Conservation (phyloP, 1,140 invertebrate species). For the Zelostemma sp. region DNA sequence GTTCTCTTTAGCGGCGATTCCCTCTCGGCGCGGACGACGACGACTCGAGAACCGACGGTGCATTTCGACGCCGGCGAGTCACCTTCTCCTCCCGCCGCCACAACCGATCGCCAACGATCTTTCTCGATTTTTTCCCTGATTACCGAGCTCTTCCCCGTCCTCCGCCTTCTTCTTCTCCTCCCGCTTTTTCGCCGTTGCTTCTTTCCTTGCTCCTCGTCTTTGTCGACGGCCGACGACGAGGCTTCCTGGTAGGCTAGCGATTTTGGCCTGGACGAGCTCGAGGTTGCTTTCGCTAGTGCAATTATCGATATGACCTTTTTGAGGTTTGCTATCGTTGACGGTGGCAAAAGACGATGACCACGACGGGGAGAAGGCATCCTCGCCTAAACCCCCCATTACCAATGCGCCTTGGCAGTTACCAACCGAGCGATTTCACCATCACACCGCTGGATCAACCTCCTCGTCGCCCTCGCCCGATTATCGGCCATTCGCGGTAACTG, state of each 20-base stretch:
- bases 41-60: slow-evolving; percentile 51
- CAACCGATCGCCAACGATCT: slow-evolving; percentile 24
- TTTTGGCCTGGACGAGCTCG: slow-evolving; percentile 10
- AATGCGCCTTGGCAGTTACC: slow-evolving; percentile 54
- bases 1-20: background rate
- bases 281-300: slow-evolving; percentile 1
- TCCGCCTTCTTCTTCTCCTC: slow-evolving; percentile 18
- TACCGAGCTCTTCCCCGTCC: slow-evolving; percentile 2
- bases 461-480: slow-evolving; percentile 32
- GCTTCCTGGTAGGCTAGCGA: slow-evolving; percentile 8
- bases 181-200: background rate
- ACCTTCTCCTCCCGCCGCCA: slow-evolving; percentile 55
- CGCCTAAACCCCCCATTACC: slow-evolving; percentile 69
- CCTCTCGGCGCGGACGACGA: slow-evolving; percentile 9
- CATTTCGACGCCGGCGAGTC: slow-evolving; percentile 64
- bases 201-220: slow-evolving; percentile 5
- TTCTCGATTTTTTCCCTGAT: slow-evolving; percentile 15
- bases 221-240: background rate
- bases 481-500: slow-evolving; percentile 50
- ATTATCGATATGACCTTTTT: slow-evolving; percentile 26
- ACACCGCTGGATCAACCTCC: slow-evolving; percentile 42
- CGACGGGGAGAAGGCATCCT: slow-evolving; percentile 68
- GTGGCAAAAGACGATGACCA: slow-evolving; percentile 54
- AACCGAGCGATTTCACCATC: slow-evolving; percentile 53
- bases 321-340: slow-evolving; percentile 50